phyloP scores from a whole-genome alignment of 2,797 vertebrate genomes.

The Hirundo rustica region DNA sequence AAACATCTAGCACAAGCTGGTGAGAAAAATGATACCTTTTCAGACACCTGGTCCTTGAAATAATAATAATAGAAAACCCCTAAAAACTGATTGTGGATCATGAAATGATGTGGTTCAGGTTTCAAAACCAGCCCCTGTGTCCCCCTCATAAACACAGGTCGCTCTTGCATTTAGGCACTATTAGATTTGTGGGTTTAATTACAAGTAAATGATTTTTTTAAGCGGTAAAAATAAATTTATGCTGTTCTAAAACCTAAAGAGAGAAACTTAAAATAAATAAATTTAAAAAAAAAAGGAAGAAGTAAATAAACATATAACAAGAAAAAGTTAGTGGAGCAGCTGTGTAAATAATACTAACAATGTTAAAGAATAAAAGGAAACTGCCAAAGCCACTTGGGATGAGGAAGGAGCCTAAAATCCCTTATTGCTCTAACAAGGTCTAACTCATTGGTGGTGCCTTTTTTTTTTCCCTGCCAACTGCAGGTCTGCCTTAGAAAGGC shows the following conservation, averaged over 20 bases:
- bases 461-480: background rate
- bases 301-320: constrained; percentile 65
- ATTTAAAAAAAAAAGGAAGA: constrained; percentile 14
- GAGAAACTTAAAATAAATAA: constrained; percentile 12
- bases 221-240: constrained; percentile 49
- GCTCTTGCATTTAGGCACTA: constrained; percentile 10
- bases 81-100: background rate
- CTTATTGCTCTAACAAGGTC: background rate
- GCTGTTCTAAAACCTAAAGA: constrained; percentile 57
- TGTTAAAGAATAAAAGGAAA: constrained; percentile 67
- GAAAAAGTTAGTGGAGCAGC: constrained; percentile 60
- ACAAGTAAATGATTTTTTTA: constrained; percentile 47
- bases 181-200: constrained; percentile 64
- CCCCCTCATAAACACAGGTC: constrained; percentile 9
- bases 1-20: background rate
- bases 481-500: background rate
- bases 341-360: constrained; percentile 69
- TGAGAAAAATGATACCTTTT: constrained; percentile 19
- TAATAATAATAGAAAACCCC: background rate
- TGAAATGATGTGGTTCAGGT: constrained; percentile 9
- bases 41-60: constrained; percentile 34
- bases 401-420: constrained; percentile 30
- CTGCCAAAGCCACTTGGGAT: constrained; percentile 45
- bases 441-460: background rate
- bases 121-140: constrained; percentile 9